Evolutionary conservation across 2,888 invertebrate species (phyloP).

Genomic region (Phalera bucephala): DNA sequence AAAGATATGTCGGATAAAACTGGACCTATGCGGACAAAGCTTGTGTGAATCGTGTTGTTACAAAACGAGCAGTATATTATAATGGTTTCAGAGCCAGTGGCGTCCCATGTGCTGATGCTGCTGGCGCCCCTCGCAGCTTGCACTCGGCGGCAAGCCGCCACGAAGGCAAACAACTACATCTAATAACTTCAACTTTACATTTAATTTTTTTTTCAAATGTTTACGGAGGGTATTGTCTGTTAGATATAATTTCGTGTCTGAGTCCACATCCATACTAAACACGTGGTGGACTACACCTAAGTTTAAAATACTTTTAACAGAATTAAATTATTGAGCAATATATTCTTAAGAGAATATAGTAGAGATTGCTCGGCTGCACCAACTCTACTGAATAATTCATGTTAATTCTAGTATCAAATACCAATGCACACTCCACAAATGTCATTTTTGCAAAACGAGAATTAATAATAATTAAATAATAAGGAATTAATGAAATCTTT

Average conservation of each 20-base stretch:
- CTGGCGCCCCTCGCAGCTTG: constrained; percentile 63
- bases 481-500: constrained; percentile 77
- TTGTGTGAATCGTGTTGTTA: constrained; percentile 21
- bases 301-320: constrained; percentile 78
- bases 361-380: constrained; percentile 82
- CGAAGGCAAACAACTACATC: constrained; percentile 76
- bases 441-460: constrained; percentile 70
- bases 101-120: constrained; percentile 55
- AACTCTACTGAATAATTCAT: constrained; percentile 74
- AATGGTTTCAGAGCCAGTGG: constrained; percentile 53
- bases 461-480: constrained; percentile 58
- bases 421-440: constrained; percentile 80
- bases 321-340: constrained; percentile 82
- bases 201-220: constrained; percentile 59
- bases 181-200: constrained; percentile 73
- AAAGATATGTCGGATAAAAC: constrained; percentile 37
- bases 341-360: constrained; percentile 79
- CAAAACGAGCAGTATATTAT: constrained; percentile 49
- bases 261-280: constrained; percentile 69
- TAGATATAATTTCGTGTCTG: constrained; percentile 75
- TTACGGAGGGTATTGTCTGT: constrained; percentile 82
- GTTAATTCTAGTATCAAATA: constrained; percentile 74
- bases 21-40: constrained; percentile 37
- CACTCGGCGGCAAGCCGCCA: constrained; percentile 59
- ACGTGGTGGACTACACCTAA: constrained; percentile 73